Conservation (phyloP, 2,888 invertebrate species). For the Sesia bembeciformis region DNA sequence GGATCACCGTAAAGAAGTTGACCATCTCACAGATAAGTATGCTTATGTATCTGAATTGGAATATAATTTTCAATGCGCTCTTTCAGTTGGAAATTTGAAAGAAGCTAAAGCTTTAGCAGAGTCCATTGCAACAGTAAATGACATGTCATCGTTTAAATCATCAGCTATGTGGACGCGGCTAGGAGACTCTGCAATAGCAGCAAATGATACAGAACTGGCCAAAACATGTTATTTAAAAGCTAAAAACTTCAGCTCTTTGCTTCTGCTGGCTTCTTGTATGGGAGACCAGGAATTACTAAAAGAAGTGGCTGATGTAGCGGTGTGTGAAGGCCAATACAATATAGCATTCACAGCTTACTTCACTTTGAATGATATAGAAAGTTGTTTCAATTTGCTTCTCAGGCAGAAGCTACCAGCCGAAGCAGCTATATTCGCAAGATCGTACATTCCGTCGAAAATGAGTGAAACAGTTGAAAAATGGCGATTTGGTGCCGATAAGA, state of each 20-base stretch:
- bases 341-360: not conserved
- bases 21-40: not conserved
- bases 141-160: not conserved
- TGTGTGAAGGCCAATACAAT: not conserved
- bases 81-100: not conserved
- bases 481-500: not conserved
- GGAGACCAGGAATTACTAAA: not conserved
- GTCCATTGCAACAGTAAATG: not conserved
- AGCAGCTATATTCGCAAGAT: not conserved
- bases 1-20: not conserved
- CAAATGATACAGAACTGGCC: not conserved
- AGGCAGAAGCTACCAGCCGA: not conserved
- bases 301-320: not conserved
- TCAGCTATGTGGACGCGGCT: not conserved
- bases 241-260: not conserved
- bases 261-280: not conserved
- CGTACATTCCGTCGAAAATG: not conserved
- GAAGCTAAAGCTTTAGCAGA: not conserved
- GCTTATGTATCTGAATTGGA: not conserved
- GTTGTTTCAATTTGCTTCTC: not conserved
- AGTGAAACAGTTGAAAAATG: not conserved
- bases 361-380: not conserved
- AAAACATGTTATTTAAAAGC: not conserved
- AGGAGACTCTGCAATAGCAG: not conserved
- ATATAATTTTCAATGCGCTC: not conserved